phyloP scores from a whole-genome alignment of 2,113 vertebrate species.

The Progne subis region DNA sequence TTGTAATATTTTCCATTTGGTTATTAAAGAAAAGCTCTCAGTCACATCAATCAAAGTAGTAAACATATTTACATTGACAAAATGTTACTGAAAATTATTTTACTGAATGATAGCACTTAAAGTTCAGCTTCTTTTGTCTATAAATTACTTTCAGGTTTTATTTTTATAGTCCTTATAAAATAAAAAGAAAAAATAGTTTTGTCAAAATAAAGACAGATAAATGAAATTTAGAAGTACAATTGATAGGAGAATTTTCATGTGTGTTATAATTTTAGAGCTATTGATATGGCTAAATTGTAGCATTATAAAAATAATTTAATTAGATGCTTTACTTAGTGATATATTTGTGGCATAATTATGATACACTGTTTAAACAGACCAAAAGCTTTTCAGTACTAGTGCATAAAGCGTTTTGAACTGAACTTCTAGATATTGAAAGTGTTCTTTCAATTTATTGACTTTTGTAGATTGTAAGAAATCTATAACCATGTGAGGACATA shows the following conservation, averaged over 20 bases:
- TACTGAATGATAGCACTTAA: background rate
- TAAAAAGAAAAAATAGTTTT: background rate
- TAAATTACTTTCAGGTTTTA: background rate
- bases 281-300: background rate
- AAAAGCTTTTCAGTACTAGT: background rate
- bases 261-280: background rate
- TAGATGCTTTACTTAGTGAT: background rate
- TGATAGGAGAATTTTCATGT: background rate
- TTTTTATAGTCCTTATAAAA: background rate
- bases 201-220: background rate
- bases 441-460: conserved; percentile 12
- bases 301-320: background rate
- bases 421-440: background rate
- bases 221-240: background rate
- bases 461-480: background rate
- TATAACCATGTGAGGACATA: background rate
- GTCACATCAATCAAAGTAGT: background rate
- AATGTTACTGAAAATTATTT: background rate
- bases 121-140: background rate
- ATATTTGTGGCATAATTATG: background rate
- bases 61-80: background rate
- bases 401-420: background rate
- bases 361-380: background rate
- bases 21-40: background rate
- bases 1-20: background rate